phyloP scores from a whole-genome alignment of 2,888 invertebrate species.

The Apodemia duryi region DNA sequence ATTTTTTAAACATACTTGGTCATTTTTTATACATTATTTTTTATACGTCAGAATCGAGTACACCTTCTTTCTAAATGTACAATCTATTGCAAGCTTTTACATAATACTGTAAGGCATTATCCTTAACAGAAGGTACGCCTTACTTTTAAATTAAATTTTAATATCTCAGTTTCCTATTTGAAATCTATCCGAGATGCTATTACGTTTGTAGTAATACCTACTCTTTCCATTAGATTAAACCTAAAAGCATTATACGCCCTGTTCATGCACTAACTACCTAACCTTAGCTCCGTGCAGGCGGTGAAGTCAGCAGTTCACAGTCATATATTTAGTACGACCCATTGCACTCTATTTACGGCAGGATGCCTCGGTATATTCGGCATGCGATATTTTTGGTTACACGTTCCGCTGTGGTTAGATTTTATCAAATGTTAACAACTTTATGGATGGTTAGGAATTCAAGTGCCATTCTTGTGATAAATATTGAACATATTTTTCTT shows the following conservation, averaged over 20 bases:
- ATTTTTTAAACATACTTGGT: no score
- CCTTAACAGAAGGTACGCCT: no score
- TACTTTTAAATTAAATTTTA: neutral
- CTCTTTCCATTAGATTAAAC: conserved; percentile 25
- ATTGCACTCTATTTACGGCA: conserved; percentile 33
- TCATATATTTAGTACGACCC: conserved; percentile 34
- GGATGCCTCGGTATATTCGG: conserved; percentile 29
- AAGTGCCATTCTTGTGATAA: no score
- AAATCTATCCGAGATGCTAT: neutral
- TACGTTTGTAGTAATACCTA: neutral
- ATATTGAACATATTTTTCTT: no score
- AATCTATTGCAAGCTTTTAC: no score
- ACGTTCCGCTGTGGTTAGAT: conserved; percentile 23
- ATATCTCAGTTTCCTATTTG: neutral
- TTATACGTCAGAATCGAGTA: no score
- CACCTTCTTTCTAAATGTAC: no score
- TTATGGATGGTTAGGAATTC: neutral
- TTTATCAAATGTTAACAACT: conserved; percentile 14
- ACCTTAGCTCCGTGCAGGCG: conserved; percentile 21
- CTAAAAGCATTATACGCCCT: conserved; percentile 20
- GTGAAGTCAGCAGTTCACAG: conserved; percentile 28
- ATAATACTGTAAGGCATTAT: no score
- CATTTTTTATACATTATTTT: no score
- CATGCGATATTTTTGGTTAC: conserved; percentile 31
- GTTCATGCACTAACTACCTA: conserved; percentile 18